Evolutionary conservation across 2,888 invertebrate genomes (phyloP).

Genomic region (Serrognathus titanus): DNA sequence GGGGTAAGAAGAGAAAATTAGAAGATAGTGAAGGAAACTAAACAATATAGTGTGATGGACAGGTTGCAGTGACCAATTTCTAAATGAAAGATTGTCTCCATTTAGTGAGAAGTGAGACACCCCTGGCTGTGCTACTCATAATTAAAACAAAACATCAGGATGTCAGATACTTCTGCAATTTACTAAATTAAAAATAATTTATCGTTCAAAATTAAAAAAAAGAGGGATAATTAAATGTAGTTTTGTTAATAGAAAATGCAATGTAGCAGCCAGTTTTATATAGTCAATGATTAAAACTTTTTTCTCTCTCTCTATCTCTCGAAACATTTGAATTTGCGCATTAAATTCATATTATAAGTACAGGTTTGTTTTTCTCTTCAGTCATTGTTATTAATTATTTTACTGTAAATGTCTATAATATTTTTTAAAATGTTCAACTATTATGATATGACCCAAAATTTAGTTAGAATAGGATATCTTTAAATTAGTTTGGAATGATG

Average conservation of each 20-base stretch:
- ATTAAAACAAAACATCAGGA: conserved; percentile 16
- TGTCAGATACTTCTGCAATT: conserved; percentile 10
- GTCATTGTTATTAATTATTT: no score
- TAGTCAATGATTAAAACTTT: conserved; percentile 4
- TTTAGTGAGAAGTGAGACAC: conserved; percentile 24
- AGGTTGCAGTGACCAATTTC: conserved; percentile 17
- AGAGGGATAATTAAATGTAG: background rate
- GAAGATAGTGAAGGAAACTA: conserved; percentile 57
- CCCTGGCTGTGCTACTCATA: conserved; percentile 30
- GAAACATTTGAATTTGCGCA: background rate
- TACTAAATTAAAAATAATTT: background rate
- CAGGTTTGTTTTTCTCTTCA: no score
- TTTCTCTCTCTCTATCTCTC: background rate
- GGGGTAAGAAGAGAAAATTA: conserved; percentile 71
- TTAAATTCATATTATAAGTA: no score
- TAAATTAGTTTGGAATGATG: conserved; percentile 7
- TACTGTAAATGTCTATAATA: conserved; percentile 1
- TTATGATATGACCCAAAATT: background rate
- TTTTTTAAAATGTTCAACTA: background rate
- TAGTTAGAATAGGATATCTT: no score
- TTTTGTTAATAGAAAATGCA: conserved; percentile 18
- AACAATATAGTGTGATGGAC: conserved; percentile 21
- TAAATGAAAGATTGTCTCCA: conserved; percentile 16
- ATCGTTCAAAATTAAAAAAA: conserved; percentile 5
- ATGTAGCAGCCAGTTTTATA: conserved; percentile 24